Percentiles rank a stretch among this genome's conserved stretches.
These are phyloP conservation scores for Helicorthomorpha holstii DNA, from an alignment of 1,140 invertebrate genomes.

Conservation along the genomic window DNA sequence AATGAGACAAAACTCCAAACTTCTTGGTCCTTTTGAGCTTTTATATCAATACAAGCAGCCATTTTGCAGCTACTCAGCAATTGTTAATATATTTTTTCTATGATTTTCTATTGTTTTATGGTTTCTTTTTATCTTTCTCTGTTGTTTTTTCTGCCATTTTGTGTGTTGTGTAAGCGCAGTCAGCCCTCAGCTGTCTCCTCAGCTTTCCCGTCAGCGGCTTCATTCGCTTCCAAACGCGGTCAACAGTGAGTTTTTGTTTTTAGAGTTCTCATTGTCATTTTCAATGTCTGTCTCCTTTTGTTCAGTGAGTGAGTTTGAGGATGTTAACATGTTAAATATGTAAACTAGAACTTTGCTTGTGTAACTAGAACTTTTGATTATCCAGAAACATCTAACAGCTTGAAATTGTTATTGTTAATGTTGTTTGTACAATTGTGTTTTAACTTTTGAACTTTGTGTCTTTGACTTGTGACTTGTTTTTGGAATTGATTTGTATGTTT, in stretches of 20 bases:
- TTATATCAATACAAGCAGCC: not conserved
- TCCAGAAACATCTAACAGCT: too few species aligned
- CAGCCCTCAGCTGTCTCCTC: constrained; percentile 21
- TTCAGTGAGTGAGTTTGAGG: too few species aligned
- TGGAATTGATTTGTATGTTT: not conserved
- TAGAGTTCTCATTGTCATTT: too few species aligned
- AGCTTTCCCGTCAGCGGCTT: constrained; percentile 20
- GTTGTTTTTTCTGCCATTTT: not conserved
- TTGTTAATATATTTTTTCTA: too few species aligned
- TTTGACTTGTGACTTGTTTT: not conserved
- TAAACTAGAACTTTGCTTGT: too few species aligned
- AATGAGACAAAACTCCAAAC: too few species aligned
- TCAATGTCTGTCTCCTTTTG: too few species aligned
- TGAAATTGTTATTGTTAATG: too few species aligned
- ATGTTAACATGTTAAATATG: too few species aligned
- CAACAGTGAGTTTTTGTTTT: constrained; percentile 17
- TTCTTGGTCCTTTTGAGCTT: too few species aligned
- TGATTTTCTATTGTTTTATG: too few species aligned
- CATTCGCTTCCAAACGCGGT: constrained; percentile 21
- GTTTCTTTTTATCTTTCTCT: not conserved
- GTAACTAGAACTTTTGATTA: too few species aligned
- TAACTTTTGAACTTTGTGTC: not conserved
- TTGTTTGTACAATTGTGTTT: constrained; percentile 5
- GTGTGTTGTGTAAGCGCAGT: constrained; percentile 12
- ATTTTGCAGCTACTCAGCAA: not conserved